Conservation (phyloP, 2,888 invertebrate species). For the Julus scanicus region DNA sequence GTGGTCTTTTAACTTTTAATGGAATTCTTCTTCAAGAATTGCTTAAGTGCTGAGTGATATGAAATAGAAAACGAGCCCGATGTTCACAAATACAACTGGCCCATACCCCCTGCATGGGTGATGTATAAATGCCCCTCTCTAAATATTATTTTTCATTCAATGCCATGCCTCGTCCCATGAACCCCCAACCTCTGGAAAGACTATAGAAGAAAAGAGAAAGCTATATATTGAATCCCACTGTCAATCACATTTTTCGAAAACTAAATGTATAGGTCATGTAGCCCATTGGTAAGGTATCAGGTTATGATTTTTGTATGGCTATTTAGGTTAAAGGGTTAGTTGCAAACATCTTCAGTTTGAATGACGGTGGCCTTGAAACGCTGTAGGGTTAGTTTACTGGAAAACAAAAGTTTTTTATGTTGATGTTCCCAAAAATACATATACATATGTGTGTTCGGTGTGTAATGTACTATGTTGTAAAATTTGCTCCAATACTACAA, state of each 20-base stretch:
- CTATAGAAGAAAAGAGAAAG: not conserved
- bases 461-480: too few relatives aligned
- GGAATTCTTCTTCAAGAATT: not conserved
- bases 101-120: not conserved
- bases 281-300: not conserved
- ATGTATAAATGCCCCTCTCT: not conserved
- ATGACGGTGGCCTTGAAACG: not conserved
- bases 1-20: not conserved
- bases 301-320: not conserved
- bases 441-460: too few relatives aligned
- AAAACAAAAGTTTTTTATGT: too few relatives aligned
- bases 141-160: not conserved
- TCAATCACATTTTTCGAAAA: not conserved
- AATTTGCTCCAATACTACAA: too few relatives aligned
- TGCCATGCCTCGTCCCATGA: not conserved
- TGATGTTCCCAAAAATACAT: too few relatives aligned
- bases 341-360: not conserved
- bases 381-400: not conserved
- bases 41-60: not conserved
- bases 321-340: conserved; percentile 19
- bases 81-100: not conserved
- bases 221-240: not conserved
- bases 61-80: not conserved
- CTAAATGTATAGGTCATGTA: not conserved
- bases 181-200: not conserved